Percentiles rank a stretch among this genome's conserved stretches.
Conservation (phyloP, 2,797 vertebrate species). For the Sciurus vulgaris region DNA sequence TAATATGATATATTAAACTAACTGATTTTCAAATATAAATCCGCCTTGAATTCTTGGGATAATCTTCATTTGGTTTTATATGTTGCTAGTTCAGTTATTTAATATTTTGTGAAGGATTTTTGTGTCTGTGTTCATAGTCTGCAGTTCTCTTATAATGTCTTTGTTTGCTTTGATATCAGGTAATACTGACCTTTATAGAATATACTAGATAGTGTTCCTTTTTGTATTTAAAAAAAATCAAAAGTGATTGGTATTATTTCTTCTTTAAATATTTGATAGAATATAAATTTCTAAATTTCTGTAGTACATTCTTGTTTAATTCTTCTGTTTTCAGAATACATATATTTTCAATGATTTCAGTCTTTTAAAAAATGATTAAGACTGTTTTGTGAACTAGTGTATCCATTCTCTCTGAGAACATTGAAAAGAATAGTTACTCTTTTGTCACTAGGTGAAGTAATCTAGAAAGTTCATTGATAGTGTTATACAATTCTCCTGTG, state of each 20-base stretch:
- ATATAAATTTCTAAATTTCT: conserved; percentile 17
- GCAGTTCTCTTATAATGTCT: not conserved
- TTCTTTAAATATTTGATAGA: not conserved
- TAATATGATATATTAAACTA: not conserved
- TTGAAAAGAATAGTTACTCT: not conserved
- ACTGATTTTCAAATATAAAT: no score
- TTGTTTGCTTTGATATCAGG: conserved; percentile 15
- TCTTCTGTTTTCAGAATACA: not conserved
- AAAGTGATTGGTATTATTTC: not conserved
- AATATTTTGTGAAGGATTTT: no score
- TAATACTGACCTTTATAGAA: not conserved
- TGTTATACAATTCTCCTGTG: not conserved
- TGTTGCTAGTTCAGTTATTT: no score
- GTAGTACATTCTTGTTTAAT: not conserved
- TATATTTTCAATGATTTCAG: not conserved
- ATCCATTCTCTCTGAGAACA: not conserved
- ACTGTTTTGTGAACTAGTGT: not conserved
- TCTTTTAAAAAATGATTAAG: not conserved
- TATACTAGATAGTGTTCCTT: not conserved
- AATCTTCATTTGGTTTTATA: no score
- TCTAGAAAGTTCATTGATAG: not conserved
- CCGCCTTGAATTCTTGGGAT: no score
- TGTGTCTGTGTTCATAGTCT: no score
- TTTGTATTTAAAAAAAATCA: not conserved
- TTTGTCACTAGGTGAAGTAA: not conserved